These are phyloP conservation scores for Eupithecia exiguata DNA, from an alignment of 2,888 invertebrate genomes.

Conservation along the genomic window DNA sequence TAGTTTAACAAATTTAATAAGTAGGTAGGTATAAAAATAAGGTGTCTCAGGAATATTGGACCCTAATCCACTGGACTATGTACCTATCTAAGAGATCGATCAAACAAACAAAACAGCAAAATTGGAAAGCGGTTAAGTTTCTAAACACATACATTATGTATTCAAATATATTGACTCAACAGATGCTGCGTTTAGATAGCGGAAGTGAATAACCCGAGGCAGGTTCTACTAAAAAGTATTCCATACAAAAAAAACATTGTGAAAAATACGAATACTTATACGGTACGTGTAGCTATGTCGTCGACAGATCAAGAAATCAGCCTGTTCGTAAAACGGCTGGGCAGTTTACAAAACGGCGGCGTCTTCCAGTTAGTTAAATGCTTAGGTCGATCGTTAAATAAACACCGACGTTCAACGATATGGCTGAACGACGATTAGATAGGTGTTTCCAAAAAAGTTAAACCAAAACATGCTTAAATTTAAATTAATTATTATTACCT, in stretches of 20 bases:
- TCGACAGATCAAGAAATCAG: too few species aligned
- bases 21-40: background rate
- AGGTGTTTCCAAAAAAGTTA: background rate
- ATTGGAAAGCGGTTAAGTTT: background rate
- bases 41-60: background rate
- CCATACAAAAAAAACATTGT: too few species aligned
- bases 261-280: too few species aligned
- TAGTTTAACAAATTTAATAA: too few species aligned
- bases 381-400: background rate
- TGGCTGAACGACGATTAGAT: background rate
- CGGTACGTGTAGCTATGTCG: too few species aligned
- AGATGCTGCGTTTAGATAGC: background rate
- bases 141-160: conserved; percentile 2
- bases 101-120: conserved; percentile 8
- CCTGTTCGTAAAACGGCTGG: background rate
- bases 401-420: background rate
- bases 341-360: background rate
- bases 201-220: background rate
- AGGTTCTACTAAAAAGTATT: background rate
- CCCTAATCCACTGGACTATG: background rate
- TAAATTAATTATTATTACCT: background rate
- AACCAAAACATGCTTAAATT: too few species aligned
- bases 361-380: background rate
- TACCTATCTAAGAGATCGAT: too few species aligned
- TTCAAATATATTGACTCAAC: conserved; percentile 5